Evolutionary conservation across 2,113 vertebrate genomes (phyloP).

Genomic region (Esox niger): DNA sequence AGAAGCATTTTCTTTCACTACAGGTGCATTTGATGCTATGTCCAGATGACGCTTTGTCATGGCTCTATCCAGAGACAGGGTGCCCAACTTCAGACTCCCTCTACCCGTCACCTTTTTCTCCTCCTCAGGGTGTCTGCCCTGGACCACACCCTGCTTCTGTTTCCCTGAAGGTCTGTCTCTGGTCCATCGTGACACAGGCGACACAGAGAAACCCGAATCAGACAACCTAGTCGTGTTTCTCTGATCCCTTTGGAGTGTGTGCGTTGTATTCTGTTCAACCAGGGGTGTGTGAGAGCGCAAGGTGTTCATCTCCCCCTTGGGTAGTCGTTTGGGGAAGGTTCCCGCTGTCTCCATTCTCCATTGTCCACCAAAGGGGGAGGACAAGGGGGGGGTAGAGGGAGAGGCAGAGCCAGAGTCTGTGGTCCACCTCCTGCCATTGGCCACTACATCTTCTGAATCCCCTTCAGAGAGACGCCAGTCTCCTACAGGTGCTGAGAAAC

Average conservation of each 20-base stretch:
- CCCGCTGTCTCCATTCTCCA: conserved; percentile 25
- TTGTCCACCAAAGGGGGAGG: conserved; percentile 48
- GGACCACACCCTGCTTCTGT: conserved; percentile 18
- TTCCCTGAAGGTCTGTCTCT: conserved; percentile 17
- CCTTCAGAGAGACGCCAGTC: conserved; percentile 5
- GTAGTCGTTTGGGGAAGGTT: conserved; percentile 54
- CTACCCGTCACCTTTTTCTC: not conserved
- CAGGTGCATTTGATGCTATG: not conserved
- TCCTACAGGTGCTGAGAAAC: conserved; percentile 15
- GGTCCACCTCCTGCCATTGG: conserved; percentile 7
- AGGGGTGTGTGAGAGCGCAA: conserved; percentile 12
- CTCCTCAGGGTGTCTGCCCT: conserved; percentile 13
- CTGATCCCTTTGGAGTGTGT: not conserved
- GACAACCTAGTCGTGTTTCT: not conserved
- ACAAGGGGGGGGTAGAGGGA: not conserved
- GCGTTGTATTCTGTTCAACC: not conserved
- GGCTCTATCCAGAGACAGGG: conserved; percentile 59
- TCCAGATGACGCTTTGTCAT: conserved; percentile 38
- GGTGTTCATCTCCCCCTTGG: conserved; percentile 22
- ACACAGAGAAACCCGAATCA: conserved; percentile 8
- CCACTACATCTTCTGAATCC: not conserved
- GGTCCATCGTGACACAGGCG: conserved; percentile 6
- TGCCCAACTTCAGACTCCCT: conserved; percentile 25
- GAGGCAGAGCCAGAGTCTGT: not conserved
- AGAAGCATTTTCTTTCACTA: not conserved